phyloP scores from a whole-genome alignment of 2,797 vertebrate genomes.

The Agapornis canus region DNA sequence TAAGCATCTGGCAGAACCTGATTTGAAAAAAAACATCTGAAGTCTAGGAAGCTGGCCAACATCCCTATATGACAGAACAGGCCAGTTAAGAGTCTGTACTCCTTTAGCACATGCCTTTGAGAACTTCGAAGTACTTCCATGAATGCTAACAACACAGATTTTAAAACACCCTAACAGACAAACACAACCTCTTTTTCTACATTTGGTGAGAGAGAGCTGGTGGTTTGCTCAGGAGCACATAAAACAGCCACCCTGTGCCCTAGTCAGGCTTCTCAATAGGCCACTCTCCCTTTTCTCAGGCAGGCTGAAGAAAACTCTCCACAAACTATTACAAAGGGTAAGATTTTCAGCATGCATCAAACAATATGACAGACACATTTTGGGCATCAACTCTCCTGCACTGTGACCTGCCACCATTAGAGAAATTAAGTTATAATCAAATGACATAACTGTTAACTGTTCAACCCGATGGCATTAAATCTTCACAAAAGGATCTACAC shows the following conservation, averaged over 20 bases:
- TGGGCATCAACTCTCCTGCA: neutral
- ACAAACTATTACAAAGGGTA: neutral
- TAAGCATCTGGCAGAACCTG: neutral
- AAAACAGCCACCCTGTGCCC: neutral
- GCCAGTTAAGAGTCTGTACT: neutral
- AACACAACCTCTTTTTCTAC: neutral
- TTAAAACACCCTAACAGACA: neutral
- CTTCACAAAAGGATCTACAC: neutral
- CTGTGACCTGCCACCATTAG: neutral
- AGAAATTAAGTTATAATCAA: neutral
- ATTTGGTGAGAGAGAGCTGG: neutral
- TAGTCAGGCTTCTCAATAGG: neutral
- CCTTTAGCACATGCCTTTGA: neutral
- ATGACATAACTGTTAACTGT: neutral
- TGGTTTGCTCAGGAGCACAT: neutral
- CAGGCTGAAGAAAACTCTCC: neutral
- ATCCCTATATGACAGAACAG: neutral
- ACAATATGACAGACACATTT: neutral
- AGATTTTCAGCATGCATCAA: neutral
- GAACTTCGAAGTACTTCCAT: conserved; percentile 18
- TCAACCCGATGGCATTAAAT: neutral
- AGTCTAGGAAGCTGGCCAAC: neutral
- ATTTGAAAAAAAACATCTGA: neutral
- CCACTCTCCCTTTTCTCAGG: neutral
- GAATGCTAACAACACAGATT: conserved; percentile 17